Conservation (phyloP, 1,140 invertebrate species). For the Harpegnathos saltator region DNA sequence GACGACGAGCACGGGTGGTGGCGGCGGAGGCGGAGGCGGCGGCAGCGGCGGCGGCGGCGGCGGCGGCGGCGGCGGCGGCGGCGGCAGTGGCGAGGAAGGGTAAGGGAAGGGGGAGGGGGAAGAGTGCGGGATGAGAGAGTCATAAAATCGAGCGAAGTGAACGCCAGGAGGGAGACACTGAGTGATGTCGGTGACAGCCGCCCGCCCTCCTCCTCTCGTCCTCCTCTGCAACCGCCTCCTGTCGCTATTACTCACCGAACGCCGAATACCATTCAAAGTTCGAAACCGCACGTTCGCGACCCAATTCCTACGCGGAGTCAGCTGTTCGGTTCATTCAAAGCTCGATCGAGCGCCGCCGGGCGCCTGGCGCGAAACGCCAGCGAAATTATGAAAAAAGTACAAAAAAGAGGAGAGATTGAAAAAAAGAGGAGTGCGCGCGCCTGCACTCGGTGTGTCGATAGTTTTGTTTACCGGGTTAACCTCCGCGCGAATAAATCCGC, state of each 20-base stretch:
- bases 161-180: slow-evolving; percentile 78
- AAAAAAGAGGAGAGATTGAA: slow-evolving; percentile 1
- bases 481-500: no score
- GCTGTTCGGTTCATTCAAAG: slow-evolving; percentile 78
- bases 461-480: neutral
- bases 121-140: slow-evolving; percentile 75
- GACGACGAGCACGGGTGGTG: slow-evolving; percentile 24
- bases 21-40: slow-evolving; percentile 6
- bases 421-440: neutral
- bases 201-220: slow-evolving; percentile 62
- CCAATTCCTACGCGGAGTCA: slow-evolving; percentile 80
- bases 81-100: neutral
- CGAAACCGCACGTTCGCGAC: slow-evolving; percentile 81
- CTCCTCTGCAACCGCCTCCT: slow-evolving; percentile 72
- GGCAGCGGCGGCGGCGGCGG: slow-evolving; percentile 11
- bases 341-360: slow-evolving; percentile 68
- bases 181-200: slow-evolving; percentile 81
- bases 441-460: neutral
- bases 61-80: neutral
- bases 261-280: slow-evolving; percentile 81
- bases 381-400: slow-evolving; percentile 36
- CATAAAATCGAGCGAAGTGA: slow-evolving; percentile 81
- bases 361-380: slow-evolving; percentile 50
- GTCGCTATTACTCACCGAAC: slow-evolving; percentile 81
- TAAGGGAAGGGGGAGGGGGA: slow-evolving; percentile 27